phyloP scores from a whole-genome alignment of 2,888 invertebrate species.

The Xestia xanthographa region DNA sequence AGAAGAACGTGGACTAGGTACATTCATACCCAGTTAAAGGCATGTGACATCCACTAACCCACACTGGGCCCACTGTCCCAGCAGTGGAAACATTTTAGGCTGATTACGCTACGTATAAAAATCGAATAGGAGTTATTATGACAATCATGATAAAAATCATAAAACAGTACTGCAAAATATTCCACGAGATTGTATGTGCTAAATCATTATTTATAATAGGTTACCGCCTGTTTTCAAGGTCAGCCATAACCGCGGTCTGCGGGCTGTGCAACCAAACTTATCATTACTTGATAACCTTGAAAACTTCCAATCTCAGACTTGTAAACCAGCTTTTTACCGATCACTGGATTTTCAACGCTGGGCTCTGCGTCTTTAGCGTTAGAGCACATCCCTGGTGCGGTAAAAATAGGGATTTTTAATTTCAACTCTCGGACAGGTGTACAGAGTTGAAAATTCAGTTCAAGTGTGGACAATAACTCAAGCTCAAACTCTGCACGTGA shows the following conservation, averaged over 20 bases:
- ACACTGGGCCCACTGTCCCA: neutral
- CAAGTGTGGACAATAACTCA: neutral
- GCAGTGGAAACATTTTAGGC: neutral
- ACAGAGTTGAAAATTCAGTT: neutral
- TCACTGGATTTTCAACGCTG: neutral
- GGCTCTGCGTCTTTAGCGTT: neutral
- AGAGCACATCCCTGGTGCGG: neutral
- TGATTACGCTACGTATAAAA: neutral
- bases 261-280: constrained; percentile 29
- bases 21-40: no score
- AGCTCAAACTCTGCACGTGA: constrained; percentile 43
- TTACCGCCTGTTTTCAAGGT: constrained; percentile 43
- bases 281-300: constrained; percentile 61
- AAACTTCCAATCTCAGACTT: constrained; percentile 30
- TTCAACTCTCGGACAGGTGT: neutral
- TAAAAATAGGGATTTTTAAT: neutral
- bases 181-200: constrained; percentile 29
- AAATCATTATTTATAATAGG: constrained; percentile 43
- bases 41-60: no score
- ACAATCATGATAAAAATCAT: constrained; percentile 14
- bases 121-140: constrained; percentile 17
- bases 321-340: neutral
- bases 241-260: constrained; percentile 11
- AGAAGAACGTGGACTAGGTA: no score
- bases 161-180: constrained; percentile 35